Base-by-base conservation (phyloP, 2,797 vertebrate genomes). In the Corythornis leucogaster region DNA sequence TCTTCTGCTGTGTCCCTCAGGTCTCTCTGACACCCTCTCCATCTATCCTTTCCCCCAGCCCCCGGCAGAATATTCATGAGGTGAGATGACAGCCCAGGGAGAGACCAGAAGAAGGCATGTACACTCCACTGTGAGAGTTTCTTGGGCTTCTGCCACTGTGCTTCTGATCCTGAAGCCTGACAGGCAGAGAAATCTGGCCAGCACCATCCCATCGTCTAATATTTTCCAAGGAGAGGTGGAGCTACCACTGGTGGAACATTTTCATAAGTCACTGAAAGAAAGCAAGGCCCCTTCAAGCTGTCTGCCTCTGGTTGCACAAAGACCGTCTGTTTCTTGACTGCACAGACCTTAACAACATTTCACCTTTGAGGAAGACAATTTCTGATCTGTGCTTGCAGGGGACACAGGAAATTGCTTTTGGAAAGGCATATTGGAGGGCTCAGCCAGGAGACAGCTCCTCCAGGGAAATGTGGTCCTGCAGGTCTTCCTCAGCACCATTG, bases 61-160 rank as follows among this genome's bases (percentile, higher is more conserved):
- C 12, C 59, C 0, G 0, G 30, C 80, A 76, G 48, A 26, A 94
- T 94, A 96, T 95, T 96, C 94, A 96, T 93, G 85, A 96, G 84
- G 90, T 96, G 94, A 93, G 74, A 96, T 30, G 46, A 81, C 17
- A 3, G 68, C 50, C 22, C 0, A 0, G 57, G 50, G 77, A 76
- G 57, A 95, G 75, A 93, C 64, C 74, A 90, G 83, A 79, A 88
- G 51, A 46, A 62, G 57, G 78, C 87, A 94, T 91, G 87, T 96
- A 94, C 2, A 2, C 46, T 77, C 58, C 9, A 4, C 53, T 86
- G 19, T 74, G 83, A 90, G 86, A 14, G 1, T 91, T 95, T 95
- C 71, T 96, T 96, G 95, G 94, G 87, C 35, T 81, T 70, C 64
- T 96, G 95, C 94, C 94, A 96, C 83, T 91, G 89, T 96, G 96